A percentile compares a stretch with the other conserved stretches of the same genome.
Evolutionary conservation across 2,888 invertebrate species (phyloP).

Genomic region (Dioctria linearis): DNA sequence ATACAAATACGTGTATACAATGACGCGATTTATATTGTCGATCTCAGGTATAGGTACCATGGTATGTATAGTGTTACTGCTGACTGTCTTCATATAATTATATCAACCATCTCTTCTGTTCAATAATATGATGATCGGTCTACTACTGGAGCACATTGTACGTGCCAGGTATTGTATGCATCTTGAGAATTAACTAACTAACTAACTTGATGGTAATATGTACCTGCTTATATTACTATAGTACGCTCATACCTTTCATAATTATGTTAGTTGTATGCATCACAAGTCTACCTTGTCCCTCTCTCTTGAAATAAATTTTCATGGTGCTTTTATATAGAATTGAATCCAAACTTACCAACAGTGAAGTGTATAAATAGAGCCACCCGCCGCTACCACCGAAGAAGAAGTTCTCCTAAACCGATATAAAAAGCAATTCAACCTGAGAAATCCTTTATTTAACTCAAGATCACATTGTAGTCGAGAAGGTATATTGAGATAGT

Average conservation of each 20-base stretch:
- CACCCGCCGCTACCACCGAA: neutral
- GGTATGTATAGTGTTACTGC: too few relatives aligned
- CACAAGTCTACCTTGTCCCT: slow-evolving; percentile 51
- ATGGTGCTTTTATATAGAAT: slow-evolving; percentile 22
- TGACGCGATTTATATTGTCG: neutral
- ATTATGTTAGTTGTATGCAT: slow-evolving; percentile 42
- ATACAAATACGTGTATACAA: slow-evolving; percentile 25
- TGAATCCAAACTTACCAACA: slow-evolving; percentile 19
- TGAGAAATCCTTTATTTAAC: slow-evolving; percentile 37
- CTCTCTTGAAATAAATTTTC: slow-evolving; percentile 26
- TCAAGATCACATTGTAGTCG: neutral
- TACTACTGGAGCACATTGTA: neutral
- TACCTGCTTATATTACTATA: slow-evolving; percentile 45
- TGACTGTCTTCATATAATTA: too few relatives aligned
- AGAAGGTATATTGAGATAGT: neutral
- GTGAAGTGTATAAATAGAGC: slow-evolving; percentile 52
- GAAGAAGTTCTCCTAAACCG: slow-evolving; percentile 32
- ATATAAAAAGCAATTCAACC: slow-evolving; percentile 44
- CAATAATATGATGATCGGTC: neutral
- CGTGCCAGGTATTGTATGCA: slow-evolving; percentile 1
- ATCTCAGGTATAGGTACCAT: neutral
- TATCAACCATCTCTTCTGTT: neutral
- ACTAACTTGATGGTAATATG: neutral
- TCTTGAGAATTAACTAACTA: slow-evolving; percentile 24
- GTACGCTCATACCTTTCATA: slow-evolving; percentile 41